Percentiles rank a stretch among this genome's conserved stretches.
phyloP scores from a whole-genome alignment of 2,113 vertebrate species.

The Pteruthius melanotis region DNA sequence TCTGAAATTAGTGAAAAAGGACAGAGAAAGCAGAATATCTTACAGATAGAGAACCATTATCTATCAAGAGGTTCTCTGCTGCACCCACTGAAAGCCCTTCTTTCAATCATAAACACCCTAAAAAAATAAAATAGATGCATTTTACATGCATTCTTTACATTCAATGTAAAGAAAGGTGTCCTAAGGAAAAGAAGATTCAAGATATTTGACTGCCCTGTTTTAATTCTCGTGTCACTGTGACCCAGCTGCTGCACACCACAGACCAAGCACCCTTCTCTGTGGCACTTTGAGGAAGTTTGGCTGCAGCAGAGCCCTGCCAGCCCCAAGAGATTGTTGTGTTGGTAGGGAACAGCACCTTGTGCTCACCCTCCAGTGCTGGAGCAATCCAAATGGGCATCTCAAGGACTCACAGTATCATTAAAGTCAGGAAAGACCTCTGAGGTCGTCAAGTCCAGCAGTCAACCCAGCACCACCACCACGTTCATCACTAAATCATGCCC shows the following conservation, averaged over 20 bases:
- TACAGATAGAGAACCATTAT: too few species aligned
- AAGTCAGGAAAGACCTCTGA: not conserved
- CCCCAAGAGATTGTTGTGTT: not conserved
- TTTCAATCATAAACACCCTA: not conserved
- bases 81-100: not conserved
- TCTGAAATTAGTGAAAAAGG: not conserved
- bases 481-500: too few species aligned
- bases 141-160: too few species aligned
- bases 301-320: not conserved
- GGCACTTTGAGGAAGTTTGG: not conserved
- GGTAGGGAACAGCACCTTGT: not conserved
- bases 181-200: not conserved
- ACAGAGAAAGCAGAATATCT: not conserved
- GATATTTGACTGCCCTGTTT: not conserved
- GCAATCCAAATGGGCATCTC: not conserved
- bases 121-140: not conserved
- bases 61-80: not conserved
- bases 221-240: not conserved
- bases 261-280: not conserved
- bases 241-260: not conserved
- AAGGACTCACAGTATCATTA: too few species aligned
- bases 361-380: not conserved
- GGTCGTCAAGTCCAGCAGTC: accelerated
- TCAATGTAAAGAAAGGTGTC: accelerated
- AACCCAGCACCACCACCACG: not conserved